These are phyloP conservation scores for Balaeniceps rex DNA, from an alignment of 2,113 vertebrate genomes.

Conservation along the genomic window DNA sequence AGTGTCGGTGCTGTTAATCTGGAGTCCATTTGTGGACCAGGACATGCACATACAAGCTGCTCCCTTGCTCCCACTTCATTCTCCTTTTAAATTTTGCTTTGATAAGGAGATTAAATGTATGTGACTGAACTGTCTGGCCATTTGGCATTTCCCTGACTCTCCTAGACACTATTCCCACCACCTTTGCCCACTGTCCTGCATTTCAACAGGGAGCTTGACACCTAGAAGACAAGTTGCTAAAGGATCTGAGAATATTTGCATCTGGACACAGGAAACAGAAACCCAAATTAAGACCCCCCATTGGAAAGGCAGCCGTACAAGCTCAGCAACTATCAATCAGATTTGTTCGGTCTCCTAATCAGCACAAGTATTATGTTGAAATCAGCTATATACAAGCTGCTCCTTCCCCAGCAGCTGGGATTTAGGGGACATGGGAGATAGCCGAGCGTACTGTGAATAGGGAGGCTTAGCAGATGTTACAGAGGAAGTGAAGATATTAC, in stretches of 20 bases:
- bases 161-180: neutral
- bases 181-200: neutral
- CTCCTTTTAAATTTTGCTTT: neutral
- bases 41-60: neutral
- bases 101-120: neutral
- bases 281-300: neutral
- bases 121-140: neutral
- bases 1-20: rapidly evolving
- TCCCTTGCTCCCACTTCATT: neutral
- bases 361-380: constrained; percentile 37
- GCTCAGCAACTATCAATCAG: neutral
- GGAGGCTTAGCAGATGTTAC: constrained; percentile 27
- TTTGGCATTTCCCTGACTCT: neutral
- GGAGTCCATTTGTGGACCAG: neutral
- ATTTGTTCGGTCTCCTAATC: constrained; percentile 8
- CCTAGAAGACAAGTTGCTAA: neutral
- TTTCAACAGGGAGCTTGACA: neutral
- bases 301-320: neutral
- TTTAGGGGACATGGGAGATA: constrained; percentile 31
- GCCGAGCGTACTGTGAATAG: constrained; percentile 23
- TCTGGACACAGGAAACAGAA: neutral
- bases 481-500: constrained; percentile 2
- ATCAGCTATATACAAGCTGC: constrained; percentile 5
- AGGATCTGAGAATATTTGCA: neutral
- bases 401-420: constrained; percentile 44